A percentile compares a stretch with the other conserved stretches of the same genome.
Evolutionary conservation across 2,113 vertebrate species (phyloP).

Genomic region (Pimephales promelas): DNA sequence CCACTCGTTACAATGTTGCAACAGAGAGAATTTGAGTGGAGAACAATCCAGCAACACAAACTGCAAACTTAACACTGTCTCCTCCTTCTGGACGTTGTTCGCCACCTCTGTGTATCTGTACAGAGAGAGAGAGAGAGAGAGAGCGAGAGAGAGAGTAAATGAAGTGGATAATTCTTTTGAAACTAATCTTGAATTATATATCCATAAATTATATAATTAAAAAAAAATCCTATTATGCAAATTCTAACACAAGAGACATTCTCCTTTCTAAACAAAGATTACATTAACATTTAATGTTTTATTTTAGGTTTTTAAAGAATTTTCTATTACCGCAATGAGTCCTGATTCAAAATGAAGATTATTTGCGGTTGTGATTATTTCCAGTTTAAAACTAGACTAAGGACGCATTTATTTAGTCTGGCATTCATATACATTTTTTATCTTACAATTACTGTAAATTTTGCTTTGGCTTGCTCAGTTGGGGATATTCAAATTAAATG

Average conservation of each 20-base stretch:
- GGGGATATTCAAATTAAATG: no score
- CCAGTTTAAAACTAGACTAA: no score
- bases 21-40: constrained; percentile 75
- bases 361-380: not conserved
- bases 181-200: not conserved
- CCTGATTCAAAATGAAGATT: not conserved
- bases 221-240: not conserved
- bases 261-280: not conserved
- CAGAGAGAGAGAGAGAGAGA: not conserved
- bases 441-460: no score
- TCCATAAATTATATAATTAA: not conserved
- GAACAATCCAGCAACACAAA: constrained; percentile 81
- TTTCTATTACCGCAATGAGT: not conserved
- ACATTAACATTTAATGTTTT: not conserved
- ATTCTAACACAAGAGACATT: not conserved
- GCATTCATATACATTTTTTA: no score
- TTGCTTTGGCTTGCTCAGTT: no score
- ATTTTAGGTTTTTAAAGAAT: not conserved
- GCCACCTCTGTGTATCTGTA: constrained; percentile 81
- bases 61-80: constrained; percentile 77
- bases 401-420: no score
- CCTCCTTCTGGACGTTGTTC: constrained; percentile 84
- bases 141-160: not conserved
- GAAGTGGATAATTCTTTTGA: not conserved
- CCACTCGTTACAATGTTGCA: constrained; percentile 82